Evolutionary conservation across 1,140 invertebrate species (phyloP).

Genomic region (Galleria mellonella): DNA sequence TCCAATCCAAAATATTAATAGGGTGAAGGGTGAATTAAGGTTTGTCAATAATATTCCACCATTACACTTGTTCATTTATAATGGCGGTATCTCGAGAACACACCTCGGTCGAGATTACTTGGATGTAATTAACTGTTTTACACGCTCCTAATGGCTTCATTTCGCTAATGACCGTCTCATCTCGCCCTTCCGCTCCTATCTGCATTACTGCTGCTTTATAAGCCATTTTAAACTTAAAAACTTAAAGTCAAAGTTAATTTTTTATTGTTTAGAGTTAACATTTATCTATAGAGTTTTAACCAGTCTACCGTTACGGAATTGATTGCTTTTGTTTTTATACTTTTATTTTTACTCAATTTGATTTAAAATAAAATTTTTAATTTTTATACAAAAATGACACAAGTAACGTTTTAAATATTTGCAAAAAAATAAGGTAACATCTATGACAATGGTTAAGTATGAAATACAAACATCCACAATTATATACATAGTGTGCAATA

Average conservation of each 20-base stretch:
- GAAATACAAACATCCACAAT: too few species aligned
- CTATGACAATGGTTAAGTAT: too few species aligned
- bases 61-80: conserved; percentile 32
- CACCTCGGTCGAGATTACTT: conserved; percentile 37
- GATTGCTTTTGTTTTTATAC: too few species aligned
- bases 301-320: too few species aligned
- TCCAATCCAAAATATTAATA: too few species aligned
- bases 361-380: too few species aligned
- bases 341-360: too few species aligned
- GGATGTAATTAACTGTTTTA: conserved; percentile 65
- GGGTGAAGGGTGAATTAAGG: neutral
- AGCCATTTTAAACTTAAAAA: conserved; percentile 12
- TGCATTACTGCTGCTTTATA: conserved; percentile 6
- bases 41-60: conserved; percentile 14
- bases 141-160: conserved; percentile 65
- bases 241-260: conserved; percentile 4
- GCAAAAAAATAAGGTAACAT: too few species aligned
- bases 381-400: too few species aligned
- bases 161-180: conserved; percentile 56
- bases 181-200: conserved; percentile 33
- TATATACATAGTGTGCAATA: too few species aligned
- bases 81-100: conserved; percentile 19
- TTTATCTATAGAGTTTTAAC: too few species aligned
- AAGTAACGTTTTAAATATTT: too few species aligned
- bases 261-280: neutral